These are phyloP conservation scores for Steinernema khuongi DNA, from an alignment of 1,140 invertebrate genomes.

Conservation along the genomic window DNA sequence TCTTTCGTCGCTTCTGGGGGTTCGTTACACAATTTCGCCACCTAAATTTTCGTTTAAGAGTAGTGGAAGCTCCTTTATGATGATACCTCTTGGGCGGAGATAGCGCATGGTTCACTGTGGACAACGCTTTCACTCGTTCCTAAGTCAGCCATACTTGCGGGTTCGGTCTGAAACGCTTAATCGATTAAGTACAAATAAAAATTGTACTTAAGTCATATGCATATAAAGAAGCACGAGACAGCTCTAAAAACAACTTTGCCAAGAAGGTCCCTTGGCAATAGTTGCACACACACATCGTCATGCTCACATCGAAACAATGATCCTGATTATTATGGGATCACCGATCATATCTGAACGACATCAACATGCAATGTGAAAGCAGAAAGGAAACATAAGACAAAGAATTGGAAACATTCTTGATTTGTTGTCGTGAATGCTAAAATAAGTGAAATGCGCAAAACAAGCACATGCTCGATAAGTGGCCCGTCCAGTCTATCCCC, in stretches of 20 bases:
- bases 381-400: too few relatives aligned
- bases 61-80: background rate
- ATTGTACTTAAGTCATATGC: too few relatives aligned
- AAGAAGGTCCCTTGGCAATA: background rate
- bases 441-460: background rate
- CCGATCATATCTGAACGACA: too few relatives aligned
- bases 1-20: conserved; percentile 64
- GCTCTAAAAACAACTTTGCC: background rate
- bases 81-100: background rate
- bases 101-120: background rate
- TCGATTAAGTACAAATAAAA: too few relatives aligned
- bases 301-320: background rate
- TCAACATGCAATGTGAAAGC: too few relatives aligned
- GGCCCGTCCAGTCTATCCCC: background rate
- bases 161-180: too few relatives aligned
- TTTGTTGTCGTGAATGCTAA: background rate
- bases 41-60: conserved; percentile 4
- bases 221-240: background rate
- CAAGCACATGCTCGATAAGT: background rate
- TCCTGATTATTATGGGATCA: too few relatives aligned
- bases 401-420: too few relatives aligned
- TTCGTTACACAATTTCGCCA: conserved; percentile 19
- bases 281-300: background rate
- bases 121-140: conserved; percentile 1
- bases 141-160: conserved; percentile 1